Evolutionary conservation across 2,113 vertebrate genomes (phyloP).

Genomic region (Clupea harengus): DNA sequence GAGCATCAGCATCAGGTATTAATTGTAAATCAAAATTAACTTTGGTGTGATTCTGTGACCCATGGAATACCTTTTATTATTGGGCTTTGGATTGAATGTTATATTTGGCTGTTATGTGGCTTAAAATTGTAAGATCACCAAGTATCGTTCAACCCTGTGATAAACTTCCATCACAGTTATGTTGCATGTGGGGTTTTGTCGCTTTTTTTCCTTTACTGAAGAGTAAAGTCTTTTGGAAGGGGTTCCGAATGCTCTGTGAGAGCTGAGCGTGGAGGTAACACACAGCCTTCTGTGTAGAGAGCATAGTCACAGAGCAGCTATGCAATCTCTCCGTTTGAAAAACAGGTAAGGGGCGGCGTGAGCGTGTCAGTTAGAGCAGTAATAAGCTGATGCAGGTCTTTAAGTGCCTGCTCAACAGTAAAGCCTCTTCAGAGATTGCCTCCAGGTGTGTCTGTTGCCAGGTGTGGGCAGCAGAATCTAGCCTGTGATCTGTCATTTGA

Average conservation of each 20-base stretch:
- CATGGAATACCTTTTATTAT: not conserved
- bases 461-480: no score
- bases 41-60: not conserved
- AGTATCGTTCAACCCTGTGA: not conserved
- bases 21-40: not conserved
- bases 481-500: no score
- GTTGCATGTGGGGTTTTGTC: not conserved
- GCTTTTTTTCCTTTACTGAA: no score
- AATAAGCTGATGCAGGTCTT: slow-evolving; percentile 33
- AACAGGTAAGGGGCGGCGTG: not conserved
- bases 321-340: not conserved
- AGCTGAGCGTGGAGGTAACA: no score
- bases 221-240: not conserved
- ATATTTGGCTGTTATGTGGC: not conserved
- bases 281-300: not conserved
- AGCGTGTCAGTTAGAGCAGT: slow-evolving; percentile 17
- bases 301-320: not conserved
- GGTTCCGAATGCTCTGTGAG: no score
- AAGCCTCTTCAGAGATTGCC: not conserved
- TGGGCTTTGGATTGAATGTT: not conserved
- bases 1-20: not conserved
- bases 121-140: not conserved
- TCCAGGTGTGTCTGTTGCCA: no score
- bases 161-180: not conserved
- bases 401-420: slow-evolving; percentile 24